phyloP scores from a whole-genome alignment of 2,113 vertebrate genomes.

The Apeltes quadracus region DNA sequence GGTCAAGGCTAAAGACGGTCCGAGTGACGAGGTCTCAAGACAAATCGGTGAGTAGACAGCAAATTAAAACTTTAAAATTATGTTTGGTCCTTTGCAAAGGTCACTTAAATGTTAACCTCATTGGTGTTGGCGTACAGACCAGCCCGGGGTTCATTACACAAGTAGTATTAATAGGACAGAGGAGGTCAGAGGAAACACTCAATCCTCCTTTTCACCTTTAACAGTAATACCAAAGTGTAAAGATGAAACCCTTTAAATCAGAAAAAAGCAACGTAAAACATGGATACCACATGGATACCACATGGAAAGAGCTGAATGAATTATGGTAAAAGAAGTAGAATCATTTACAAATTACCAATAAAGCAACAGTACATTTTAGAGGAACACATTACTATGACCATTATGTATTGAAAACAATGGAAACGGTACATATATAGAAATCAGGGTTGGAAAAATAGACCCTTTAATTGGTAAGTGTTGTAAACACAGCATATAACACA shows the following conservation, averaged over 20 bases:
- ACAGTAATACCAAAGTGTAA: neutral
- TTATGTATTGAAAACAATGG: no score
- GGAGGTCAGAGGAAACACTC: neutral
- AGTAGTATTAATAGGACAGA: neutral
- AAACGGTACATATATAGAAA: no score
- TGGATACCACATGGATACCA: no score
- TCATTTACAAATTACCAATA: no score
- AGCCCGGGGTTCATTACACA: neutral
- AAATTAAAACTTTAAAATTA: neutral
- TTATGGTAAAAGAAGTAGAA: no score
- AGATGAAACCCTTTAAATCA: neutral
- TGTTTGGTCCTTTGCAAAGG: neutral
- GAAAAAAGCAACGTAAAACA: neutral
- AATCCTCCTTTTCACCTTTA: neutral
- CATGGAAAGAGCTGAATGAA: no score
- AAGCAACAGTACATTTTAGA: no score
- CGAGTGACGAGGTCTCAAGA: conserved; percentile 92
- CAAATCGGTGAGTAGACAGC: conserved; percentile 88
- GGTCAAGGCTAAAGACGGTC: conserved; percentile 93
- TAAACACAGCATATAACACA: neutral
- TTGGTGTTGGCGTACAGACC: neutral
- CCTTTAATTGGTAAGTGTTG: no score
- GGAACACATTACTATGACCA: no score
- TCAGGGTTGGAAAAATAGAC: no score
- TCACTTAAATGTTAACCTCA: neutral